Evolutionary conservation across 2,797 vertebrate species (phyloP).

Genomic region (Poeciliopsis infans): DNA sequence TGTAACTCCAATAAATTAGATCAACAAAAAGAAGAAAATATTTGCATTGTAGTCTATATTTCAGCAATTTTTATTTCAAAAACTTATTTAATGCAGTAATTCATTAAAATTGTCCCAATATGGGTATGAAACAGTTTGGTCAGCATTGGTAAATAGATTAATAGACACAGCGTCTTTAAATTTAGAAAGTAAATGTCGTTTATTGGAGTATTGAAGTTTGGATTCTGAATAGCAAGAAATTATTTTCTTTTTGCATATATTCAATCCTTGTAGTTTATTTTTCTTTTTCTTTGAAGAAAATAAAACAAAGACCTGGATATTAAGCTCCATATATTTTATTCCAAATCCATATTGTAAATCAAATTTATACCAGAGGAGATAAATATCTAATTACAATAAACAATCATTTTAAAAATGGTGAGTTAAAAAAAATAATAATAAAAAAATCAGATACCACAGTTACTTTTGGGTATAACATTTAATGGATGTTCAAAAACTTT

Average conservation of each 20-base stretch:
- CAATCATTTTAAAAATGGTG: not conserved
- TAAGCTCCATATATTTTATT: not conserved
- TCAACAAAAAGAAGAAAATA: not conserved
- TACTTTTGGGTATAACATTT: not conserved
- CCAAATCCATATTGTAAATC: not conserved
- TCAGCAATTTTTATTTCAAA: not conserved
- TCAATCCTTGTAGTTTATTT: not conserved
- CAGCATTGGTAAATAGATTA: not conserved
- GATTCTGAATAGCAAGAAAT: not conserved
- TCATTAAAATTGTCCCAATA: not conserved
- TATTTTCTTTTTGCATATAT: not conserved
- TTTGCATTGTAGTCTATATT: not conserved
- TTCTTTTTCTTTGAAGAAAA: not conserved
- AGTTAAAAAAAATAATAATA: not conserved
- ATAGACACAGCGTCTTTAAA: no score
- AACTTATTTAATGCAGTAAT: not conserved
- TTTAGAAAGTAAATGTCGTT: not conserved
- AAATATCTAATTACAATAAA: not conserved
- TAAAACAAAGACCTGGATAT: not conserved
- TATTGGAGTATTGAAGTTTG: not conserved
- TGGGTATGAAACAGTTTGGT: not conserved
- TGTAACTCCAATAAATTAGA: not conserved
- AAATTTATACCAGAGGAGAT: not conserved
- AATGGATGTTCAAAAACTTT: not conserved
- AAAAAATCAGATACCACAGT: not conserved